These are phyloP conservation scores for Buathra laborator DNA, from an alignment of 2,888 invertebrate genomes.

Conservation along the genomic window DNA sequence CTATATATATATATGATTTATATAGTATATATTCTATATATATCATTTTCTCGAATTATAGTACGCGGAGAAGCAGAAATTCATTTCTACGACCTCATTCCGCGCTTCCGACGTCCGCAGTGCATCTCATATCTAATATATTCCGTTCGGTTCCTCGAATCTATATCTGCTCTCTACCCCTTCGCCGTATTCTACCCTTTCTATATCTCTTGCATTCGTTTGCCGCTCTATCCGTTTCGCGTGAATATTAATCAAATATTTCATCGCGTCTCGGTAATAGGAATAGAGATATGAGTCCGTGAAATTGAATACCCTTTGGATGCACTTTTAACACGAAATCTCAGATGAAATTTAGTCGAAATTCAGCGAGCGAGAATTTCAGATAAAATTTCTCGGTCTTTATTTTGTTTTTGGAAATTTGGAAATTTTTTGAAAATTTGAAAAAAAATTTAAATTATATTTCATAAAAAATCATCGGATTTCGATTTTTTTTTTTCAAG, in stretches of 20 bases:
- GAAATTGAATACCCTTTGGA: not conserved
- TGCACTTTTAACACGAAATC: not conserved
- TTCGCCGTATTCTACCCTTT: not conserved
- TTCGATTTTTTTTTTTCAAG: too few relatives aligned
- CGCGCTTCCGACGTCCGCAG: constrained; percentile 32
- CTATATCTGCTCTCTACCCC: not conserved
- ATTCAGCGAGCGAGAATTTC: not conserved
- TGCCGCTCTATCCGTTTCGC: not conserved
- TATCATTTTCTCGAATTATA: not conserved
- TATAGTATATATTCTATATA: constrained; percentile 12
- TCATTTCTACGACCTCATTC: constrained; percentile 40
- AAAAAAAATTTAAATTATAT: not conserved
- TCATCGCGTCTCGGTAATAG: not conserved
- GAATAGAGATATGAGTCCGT: not conserved
- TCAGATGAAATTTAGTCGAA: not conserved
- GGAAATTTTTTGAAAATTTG: not conserved
- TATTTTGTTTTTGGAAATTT: not conserved
- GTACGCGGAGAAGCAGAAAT: constrained; percentile 20
- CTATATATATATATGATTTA: not conserved
- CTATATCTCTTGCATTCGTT: not conserved
- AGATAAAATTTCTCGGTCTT: not conserved
- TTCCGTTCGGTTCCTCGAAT: not conserved
- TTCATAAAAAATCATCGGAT: too few relatives aligned
- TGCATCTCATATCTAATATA: constrained; percentile 16
- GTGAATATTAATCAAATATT: constrained; percentile 8